phyloP scores from a whole-genome alignment of 1,140 invertebrate genomes.

The Metopolophium dirhodum region DNA sequence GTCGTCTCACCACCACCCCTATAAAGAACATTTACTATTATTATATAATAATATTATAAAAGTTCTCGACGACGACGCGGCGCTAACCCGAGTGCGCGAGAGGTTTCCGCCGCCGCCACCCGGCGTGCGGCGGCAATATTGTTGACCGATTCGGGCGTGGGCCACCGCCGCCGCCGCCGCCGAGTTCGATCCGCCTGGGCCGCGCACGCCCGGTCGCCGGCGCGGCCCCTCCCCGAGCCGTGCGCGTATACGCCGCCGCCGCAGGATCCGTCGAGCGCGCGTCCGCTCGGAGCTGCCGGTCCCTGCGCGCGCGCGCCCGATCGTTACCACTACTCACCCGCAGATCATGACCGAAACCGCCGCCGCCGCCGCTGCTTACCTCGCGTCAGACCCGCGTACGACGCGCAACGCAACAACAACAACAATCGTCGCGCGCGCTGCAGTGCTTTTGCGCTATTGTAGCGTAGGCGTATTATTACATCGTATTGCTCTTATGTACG shows the following conservation, averaged over 20 bases:
- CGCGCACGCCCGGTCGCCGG: conserved; percentile 38
- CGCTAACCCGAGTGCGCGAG: neutral
- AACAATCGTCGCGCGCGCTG: neutral
- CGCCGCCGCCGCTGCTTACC: neutral
- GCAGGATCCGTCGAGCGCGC: conserved; percentile 24
- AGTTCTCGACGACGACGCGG: neutral
- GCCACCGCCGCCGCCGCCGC: conserved; percentile 1
- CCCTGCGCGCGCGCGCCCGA: neutral
- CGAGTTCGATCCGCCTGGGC: conserved; percentile 42
- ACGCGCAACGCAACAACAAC: conserved; percentile 6
- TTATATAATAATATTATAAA: conserved; percentile 1
- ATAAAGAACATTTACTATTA: neutral
- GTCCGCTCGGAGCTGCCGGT: neutral
- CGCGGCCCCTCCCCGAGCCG: conserved; percentile 11
- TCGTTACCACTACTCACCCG: conserved; percentile 22
- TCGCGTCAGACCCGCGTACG: neutral
- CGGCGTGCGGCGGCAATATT: conserved; percentile 1
- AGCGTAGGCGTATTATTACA: neutral
- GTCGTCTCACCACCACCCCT: neutral
- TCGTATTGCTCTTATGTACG: neutral
- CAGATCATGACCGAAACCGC: neutral
- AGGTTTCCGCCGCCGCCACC: conserved; percentile 20
- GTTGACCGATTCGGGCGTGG: conserved; percentile 56
- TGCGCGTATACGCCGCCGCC: conserved; percentile 20
- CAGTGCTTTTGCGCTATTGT: neutral